phyloP scores from a whole-genome alignment of 2,797 vertebrate genomes.

The Erpetoichthys calabaricus region DNA sequence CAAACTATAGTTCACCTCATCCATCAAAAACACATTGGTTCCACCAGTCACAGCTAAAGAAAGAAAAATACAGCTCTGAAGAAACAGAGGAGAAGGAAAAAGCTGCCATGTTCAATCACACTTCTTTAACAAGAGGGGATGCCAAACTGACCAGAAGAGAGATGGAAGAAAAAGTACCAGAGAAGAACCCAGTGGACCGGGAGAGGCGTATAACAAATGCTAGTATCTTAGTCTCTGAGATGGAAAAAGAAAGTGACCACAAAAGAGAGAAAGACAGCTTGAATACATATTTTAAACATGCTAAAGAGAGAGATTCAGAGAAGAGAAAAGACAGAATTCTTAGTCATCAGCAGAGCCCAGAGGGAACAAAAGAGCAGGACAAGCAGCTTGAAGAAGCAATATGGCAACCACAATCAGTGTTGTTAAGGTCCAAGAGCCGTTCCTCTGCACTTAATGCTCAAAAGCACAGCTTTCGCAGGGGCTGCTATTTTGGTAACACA shows the following conservation, averaged over 20 bases:
- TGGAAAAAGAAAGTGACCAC: slow-evolving; percentile 27
- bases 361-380: slow-evolving; percentile 12
- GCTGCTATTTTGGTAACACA: slow-evolving; percentile 56
- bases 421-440: slow-evolving; percentile 42
- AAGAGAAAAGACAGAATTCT: slow-evolving; percentile 16
- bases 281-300: slow-evolving; percentile 41
- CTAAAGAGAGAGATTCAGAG: slow-evolving; percentile 41
- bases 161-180: slow-evolving; percentile 8
- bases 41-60: neutral
- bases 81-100: neutral
- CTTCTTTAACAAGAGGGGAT: neutral
- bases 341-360: slow-evolving; percentile 20
- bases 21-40: neutral
- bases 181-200: slow-evolving; percentile 28
- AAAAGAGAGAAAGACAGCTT: slow-evolving; percentile 31
- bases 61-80: neutral
- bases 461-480: slow-evolving; percentile 42
- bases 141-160: slow-evolving; percentile 34
- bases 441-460: slow-evolving; percentile 33
- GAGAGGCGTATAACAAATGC: slow-evolving; percentile 33
- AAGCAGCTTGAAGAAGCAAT: slow-evolving; percentile 24
- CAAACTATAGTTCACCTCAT: neutral
- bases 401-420: slow-evolving; percentile 53
- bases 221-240: slow-evolving; percentile 38
- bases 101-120: neutral